Evolutionary conservation across 1,140 invertebrate species (phyloP).

Genomic region (Orchesella cincta): DNA sequence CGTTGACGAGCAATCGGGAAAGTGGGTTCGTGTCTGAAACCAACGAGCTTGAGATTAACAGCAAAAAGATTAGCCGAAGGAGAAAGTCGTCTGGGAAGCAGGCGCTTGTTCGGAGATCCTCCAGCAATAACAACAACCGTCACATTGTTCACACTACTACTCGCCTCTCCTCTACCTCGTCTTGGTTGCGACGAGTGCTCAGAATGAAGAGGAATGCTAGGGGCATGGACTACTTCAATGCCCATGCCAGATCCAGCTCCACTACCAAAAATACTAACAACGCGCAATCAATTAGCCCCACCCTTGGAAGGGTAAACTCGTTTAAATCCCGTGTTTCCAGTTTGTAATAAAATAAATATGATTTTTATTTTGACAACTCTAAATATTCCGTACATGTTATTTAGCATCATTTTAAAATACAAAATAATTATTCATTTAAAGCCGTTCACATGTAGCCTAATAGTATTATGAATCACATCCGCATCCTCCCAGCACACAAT

Average conservation of each 20-base stretch:
- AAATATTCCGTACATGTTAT: background rate
- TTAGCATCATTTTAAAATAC: background rate
- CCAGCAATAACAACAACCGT: background rate
- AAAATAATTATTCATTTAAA: background rate
- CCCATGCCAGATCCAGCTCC: background rate
- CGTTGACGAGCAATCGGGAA: background rate
- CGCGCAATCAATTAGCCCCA: too few species aligned
- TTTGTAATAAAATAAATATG: background rate
- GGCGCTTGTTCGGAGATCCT: background rate
- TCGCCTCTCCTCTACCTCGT: constrained; percentile 25
- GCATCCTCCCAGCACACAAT: constrained; percentile 9
- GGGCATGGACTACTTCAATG: background rate
- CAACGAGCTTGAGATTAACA: background rate
- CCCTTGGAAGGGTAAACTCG: background rate
- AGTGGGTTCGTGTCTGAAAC: constrained; percentile 8
- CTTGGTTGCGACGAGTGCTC: constrained; percentile 23
- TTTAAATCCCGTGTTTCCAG: constrained; percentile 4
- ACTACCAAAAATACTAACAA: background rate
- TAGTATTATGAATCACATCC: background rate
- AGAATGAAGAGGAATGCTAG: constrained; percentile 9
- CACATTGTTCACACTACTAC: background rate
- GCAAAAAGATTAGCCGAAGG: background rate
- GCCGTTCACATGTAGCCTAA: too few species aligned
- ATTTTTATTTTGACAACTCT: background rate
- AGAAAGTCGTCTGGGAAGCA: background rate